Evolutionary conservation across 2,888 invertebrate species (phyloP), one percentile per base, ranked within the genome.

Genomic region (Bombylius major): DNA sequence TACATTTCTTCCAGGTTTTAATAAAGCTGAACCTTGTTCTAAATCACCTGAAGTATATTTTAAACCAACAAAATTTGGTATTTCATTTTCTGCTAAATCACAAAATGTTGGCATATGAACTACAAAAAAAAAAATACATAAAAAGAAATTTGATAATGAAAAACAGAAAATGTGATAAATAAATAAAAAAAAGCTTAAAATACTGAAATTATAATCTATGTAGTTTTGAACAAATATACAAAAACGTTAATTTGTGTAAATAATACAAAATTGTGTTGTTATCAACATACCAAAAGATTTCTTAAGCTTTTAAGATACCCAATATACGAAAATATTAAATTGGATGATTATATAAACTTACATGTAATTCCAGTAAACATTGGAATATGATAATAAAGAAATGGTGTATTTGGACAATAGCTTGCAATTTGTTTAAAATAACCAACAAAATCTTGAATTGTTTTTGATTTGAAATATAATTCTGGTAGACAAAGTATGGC

Each of bases 331-430:
- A 23, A 23, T 23, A 23, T 23, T 23, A 23, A 23, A 23, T 23
- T 1, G 3, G 23, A 23, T 23, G 23, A n/a, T 54, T 33, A n/a
- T 23, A 50, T 39, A 55, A 44, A 77, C 83, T 82, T 76, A 90
- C 90, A 75, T 61, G 83, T 79, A 33, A 90, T 83, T 57, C 81
- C 81, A 47, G 83, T 84, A 70, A 84, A 80, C 59, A 75, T 75
- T 0, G 91, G 90, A 63, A 89, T 86, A 66, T 92, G 90, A 67
- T 92, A 92, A 67, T 91, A 90, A 36, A 89, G 76, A 48, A 92
- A 78, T 0, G 92, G 91, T 0, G 84, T 80, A 7, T 81, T 82
- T 0, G 87, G 85, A 1, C 89, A 90, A 0, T 84, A 82, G 14
- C 78, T 75, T 0, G 84, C 80, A 6, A 92, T 81, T 51, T 78